Evolutionary conservation across 2,797 vertebrate species (phyloP).

Genomic region (Micrastur ruficollis): DNA sequence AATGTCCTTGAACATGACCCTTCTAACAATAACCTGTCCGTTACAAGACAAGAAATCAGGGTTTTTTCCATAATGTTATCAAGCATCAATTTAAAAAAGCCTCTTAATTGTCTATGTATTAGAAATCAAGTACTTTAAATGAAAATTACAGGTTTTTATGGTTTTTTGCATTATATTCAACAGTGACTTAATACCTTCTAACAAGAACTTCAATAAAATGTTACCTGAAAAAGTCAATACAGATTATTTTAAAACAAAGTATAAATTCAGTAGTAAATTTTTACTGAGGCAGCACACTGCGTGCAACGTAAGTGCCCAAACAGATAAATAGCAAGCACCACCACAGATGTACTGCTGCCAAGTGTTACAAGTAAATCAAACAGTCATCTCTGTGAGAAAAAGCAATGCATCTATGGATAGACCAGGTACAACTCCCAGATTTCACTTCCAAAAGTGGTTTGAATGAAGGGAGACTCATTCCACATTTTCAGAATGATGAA

Average conservation of each 20-base stretch:
- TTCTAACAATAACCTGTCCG: not conserved
- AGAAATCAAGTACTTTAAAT: not conserved
- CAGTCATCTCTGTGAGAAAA: not conserved
- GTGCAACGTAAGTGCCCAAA: not conserved
- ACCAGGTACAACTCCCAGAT: not conserved
- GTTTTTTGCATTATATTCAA: not conserved
- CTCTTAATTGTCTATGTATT: not conserved
- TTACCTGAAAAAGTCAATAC: not conserved
- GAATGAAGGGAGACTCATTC: not conserved
- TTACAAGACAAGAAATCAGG: not conserved
- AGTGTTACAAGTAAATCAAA: not conserved
- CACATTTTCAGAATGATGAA: not conserved
- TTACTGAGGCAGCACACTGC: not conserved
- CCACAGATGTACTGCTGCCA: not conserved
- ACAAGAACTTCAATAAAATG: not conserved
- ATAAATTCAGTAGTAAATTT: not conserved
- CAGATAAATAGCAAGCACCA: not conserved
- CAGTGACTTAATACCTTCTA: not conserved
- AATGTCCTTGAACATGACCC: not conserved
- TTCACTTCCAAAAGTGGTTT: not conserved
- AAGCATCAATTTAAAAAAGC: not conserved
- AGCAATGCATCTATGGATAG: not conserved
- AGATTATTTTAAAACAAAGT: not conserved
- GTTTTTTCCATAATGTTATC: not conserved
- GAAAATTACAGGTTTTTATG: not conserved